Conservation (phyloP, 1,140 invertebrate species). For the Coenobita brevimanus region DNA sequence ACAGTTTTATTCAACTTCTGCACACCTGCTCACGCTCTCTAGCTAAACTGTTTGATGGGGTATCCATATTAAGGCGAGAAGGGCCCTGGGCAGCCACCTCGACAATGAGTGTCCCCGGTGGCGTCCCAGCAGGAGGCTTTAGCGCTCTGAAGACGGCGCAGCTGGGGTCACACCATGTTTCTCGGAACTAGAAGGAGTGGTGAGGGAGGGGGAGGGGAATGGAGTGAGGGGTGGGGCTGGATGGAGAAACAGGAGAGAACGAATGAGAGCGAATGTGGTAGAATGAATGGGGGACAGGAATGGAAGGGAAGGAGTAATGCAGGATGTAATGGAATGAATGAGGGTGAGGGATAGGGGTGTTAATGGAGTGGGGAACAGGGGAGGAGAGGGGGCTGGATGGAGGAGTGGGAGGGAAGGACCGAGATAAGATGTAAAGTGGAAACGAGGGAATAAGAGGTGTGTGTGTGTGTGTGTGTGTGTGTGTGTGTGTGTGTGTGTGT, state of each 20-base stretch:
- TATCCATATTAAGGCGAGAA: too few relatives aligned
- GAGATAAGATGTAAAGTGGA: background rate
- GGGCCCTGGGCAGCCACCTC: too few relatives aligned
- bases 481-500: slow-evolving; percentile 19
- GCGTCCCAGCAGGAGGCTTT: background rate
- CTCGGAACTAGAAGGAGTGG: background rate
- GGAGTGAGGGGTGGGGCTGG: background rate
- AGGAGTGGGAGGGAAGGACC: background rate
- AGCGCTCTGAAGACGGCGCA: background rate
- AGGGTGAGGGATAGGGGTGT: background rate
- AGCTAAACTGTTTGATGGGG: too few relatives aligned
- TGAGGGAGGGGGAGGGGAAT: background rate
- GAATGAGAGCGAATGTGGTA: background rate
- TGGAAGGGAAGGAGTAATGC: background rate
- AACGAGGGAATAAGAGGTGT: too few relatives aligned
- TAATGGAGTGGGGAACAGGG: background rate
- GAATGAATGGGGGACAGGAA: too few relatives aligned
- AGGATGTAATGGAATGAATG: background rate
- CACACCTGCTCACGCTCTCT: too few relatives aligned
- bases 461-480: slow-evolving; percentile 15
- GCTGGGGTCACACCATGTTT: background rate
- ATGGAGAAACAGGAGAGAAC: background rate
- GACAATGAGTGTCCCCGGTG: background rate
- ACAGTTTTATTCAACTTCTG: too few relatives aligned
- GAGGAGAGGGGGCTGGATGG: background rate